Evolutionary conservation across 1,140 invertebrate species (phyloP), one percentile per base, ranked within the genome.

Genomic region (Magallana gigas): DNA sequence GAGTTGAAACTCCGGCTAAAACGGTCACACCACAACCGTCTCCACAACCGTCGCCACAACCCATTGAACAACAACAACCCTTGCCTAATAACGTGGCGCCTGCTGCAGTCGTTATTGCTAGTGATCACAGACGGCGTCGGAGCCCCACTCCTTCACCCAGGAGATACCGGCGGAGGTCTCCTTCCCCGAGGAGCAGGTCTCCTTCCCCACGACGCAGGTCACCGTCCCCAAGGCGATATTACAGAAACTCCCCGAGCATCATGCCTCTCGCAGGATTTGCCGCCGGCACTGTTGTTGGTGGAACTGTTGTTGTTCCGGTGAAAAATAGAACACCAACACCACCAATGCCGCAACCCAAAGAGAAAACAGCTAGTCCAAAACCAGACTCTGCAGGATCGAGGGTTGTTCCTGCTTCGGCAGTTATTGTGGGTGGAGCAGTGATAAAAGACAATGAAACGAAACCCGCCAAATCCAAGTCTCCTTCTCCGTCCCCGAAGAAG

Each of bases 301-400:
- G 68, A 23, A 29, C 68, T 36, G 68, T 76, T 36, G 68, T 76
- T 12, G 68, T 29, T 29, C 68, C 68, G 23, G 18, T 76, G 1
- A 76, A 76, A 76, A 76, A 76, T 29, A 23, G 23, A 11, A 29
- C 68, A 76, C 68, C 68, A 29, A 76, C 68, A 18, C 68, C 68
- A 12, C 68, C 68, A 8, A 8, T 76, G 18, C 68, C 68, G 4
- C 23, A 36, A 9, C 18, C 68, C 11, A 76, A 76, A 36, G 9
- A 76, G 9, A 76, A 76, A 36, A 76, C 68, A 29, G 29, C 68
- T 36, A 76, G 68, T 76, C 68, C 68, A 29, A 76, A 76, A 29
- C 68, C 68, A 76, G 68, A 76, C 7, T 76, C 68, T 76, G 23
- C 68, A 8, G 4, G 8, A 29, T 23, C 68, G 36, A 23, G 8